phyloP scores from a whole-genome alignment of 2,113 vertebrate genomes.

The Leucopsar rothschildi region DNA sequence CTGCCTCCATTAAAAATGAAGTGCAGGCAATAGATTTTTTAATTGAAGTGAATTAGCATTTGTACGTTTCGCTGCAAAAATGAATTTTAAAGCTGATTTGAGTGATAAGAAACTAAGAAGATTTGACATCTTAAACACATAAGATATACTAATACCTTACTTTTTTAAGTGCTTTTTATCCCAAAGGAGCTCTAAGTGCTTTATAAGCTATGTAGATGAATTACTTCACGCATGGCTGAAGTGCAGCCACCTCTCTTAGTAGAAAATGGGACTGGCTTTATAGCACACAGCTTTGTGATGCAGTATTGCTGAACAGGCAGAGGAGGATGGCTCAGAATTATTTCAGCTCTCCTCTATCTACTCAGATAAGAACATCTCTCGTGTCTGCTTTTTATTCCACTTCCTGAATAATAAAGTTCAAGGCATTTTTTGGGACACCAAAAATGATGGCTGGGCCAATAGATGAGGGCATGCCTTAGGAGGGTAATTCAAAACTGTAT shows the following conservation, averaged over 20 bases:
- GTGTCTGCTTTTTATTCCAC: background rate
- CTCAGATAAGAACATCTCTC: background rate
- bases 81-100: slow-evolving; percentile 42
- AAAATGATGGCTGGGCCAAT: background rate
- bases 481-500: background rate
- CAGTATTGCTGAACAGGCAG: background rate
- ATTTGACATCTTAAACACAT: slow-evolving; percentile 61
- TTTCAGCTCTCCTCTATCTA: background rate
- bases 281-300: background rate
- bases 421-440: background rate
- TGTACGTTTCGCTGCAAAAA: background rate
- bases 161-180: slow-evolving; percentile 57
- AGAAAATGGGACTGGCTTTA: background rate
- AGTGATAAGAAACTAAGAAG: slow-evolving; percentile 43
- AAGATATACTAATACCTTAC: slow-evolving; percentile 52
- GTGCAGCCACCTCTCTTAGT: background rate
- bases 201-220: slow-evolving; percentile 36
- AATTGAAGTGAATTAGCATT: slow-evolving; percentile 29
- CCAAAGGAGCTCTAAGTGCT: slow-evolving; percentile 57
- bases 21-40: slow-evolving; percentile 15
- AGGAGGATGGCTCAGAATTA: background rate
- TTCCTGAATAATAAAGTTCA: background rate
- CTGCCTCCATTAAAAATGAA: background rate
- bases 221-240: slow-evolving; percentile 34
- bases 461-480: background rate